Conservation (phyloP, 2,797 vertebrate species). For the Cryptoprocta ferox region DNA sequence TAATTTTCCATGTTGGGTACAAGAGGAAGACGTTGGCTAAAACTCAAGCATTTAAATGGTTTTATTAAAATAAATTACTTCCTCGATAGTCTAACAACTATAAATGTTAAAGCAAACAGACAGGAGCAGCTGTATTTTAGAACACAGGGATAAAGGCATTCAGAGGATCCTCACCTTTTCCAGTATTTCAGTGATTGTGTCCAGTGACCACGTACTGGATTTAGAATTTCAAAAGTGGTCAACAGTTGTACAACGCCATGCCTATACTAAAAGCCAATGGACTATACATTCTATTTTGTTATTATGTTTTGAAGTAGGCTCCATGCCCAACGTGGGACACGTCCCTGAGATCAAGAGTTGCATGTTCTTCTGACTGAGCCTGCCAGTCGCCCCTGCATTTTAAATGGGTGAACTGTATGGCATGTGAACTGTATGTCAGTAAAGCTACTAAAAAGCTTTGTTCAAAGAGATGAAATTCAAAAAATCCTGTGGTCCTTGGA, state of each 20-base stretch:
- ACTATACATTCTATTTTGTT: neutral
- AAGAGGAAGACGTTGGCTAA: neutral
- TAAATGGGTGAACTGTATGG: neutral
- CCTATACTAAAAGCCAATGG: neutral
- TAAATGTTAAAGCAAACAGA: conserved; percentile 22
- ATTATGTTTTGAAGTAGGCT: no score
- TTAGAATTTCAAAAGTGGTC: neutral
- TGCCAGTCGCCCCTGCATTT: neutral
- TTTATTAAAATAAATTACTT: conserved; percentile 24
- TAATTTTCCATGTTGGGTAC: neutral
- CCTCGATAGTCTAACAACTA: conserved; percentile 13
- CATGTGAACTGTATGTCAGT: neutral
- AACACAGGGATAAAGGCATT: neutral
- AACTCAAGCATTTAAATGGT: neutral
- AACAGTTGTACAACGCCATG: neutral
- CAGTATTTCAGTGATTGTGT: neutral
- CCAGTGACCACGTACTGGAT: neutral
- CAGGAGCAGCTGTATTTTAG: neutral
- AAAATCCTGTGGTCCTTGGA: neutral
- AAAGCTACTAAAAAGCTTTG: neutral
- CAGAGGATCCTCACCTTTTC: neutral
- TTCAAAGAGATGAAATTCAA: neutral
- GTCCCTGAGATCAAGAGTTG: no score
- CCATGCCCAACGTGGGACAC: no score
- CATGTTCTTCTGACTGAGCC: no score